These are phyloP conservation scores for Idaea aversata DNA, from an alignment of 2,888 invertebrate species.

Conservation along the genomic window DNA sequence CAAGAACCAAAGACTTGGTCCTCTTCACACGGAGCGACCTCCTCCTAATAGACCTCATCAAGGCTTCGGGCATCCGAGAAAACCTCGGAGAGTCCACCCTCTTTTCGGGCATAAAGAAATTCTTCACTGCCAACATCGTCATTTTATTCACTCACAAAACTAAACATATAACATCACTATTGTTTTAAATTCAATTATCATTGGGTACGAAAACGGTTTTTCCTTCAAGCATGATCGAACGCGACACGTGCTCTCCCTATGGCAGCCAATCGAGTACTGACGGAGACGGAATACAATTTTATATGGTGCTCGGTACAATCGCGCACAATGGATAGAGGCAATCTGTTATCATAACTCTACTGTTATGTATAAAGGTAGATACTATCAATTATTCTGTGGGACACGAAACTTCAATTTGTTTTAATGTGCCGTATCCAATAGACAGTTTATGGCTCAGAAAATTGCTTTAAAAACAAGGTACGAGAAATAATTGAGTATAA, in stretches of 20 bases:
- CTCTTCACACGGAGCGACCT: slow-evolving; percentile 87
- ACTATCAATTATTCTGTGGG: not conserved
- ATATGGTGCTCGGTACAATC: slow-evolving; percentile 10
- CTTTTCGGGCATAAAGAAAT: slow-evolving; percentile 86
- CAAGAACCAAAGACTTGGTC: slow-evolving; percentile 86
- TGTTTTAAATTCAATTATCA: not conserved
- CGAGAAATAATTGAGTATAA: not conserved
- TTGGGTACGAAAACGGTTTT: not conserved
- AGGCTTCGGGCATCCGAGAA: slow-evolving; percentile 86
- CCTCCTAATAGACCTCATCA: slow-evolving; percentile 85
- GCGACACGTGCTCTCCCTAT: not conserved
- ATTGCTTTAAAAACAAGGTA: not conserved
- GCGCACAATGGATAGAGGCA: slow-evolving; percentile 1
- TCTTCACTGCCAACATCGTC: slow-evolving; percentile 86
- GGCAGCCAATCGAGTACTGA: not conserved
- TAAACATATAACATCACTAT: slow-evolving; percentile 6
- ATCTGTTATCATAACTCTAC: slow-evolving; percentile 2
- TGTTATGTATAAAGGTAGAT: not conserved
- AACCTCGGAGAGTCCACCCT: slow-evolving; percentile 80
- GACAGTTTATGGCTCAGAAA: not conserved
- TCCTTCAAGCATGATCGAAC: not conserved
- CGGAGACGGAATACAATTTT: not conserved
- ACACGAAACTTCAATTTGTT: not conserved
- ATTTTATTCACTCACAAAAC: slow-evolving; percentile 18
- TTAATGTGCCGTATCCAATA: not conserved